Evolutionary conservation across 2,888 invertebrate genomes (phyloP).

Genomic region (Agrotis clavis): DNA sequence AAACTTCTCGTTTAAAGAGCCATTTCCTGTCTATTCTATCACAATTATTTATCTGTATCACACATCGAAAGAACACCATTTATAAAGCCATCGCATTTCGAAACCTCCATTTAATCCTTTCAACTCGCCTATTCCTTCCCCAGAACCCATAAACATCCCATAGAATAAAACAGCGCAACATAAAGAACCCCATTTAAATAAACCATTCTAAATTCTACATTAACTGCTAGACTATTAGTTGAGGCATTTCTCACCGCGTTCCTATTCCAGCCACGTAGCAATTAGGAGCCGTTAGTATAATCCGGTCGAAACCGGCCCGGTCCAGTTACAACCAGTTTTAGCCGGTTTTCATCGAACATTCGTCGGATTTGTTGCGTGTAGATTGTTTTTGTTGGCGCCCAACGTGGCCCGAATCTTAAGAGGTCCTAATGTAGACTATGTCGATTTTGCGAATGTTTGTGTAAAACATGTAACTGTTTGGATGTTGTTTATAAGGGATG

Average conservation of each 20-base stretch:
- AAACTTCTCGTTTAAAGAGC: not conserved
- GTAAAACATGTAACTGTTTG: conserved; percentile 61
- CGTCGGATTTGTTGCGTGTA: conserved; percentile 86
- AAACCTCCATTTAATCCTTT: conserved; percentile 22
- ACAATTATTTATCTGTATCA: not conserved
- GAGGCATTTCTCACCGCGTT: conserved; percentile 67
- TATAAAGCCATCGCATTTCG: conserved; percentile 1
- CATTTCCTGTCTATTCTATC: not conserved
- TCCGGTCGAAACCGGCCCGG: conserved; percentile 68
- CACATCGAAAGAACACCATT: not conserved
- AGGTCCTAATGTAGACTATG: conserved; percentile 64
- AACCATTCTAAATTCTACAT: conserved; percentile 67
- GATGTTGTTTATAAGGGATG: conserved; percentile 59
- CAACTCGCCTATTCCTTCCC: conserved; percentile 14
- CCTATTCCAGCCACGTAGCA: conserved; percentile 84
- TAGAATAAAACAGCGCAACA: conserved; percentile 47
- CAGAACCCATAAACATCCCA: conserved; percentile 35
- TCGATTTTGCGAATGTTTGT: conserved; percentile 64
- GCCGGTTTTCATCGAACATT: conserved; percentile 69
- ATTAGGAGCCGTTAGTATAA: conserved; percentile 85
- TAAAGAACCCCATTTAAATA: conserved; percentile 62
- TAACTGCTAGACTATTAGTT: conserved; percentile 68
- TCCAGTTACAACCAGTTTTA: conserved; percentile 69
- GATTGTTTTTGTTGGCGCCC: conserved; percentile 75
- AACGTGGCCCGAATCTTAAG: conserved; percentile 77